These are phyloP conservation scores for Proteles cristata DNA, from an alignment of 2,113 vertebrate genomes.

Conservation along the genomic window DNA sequence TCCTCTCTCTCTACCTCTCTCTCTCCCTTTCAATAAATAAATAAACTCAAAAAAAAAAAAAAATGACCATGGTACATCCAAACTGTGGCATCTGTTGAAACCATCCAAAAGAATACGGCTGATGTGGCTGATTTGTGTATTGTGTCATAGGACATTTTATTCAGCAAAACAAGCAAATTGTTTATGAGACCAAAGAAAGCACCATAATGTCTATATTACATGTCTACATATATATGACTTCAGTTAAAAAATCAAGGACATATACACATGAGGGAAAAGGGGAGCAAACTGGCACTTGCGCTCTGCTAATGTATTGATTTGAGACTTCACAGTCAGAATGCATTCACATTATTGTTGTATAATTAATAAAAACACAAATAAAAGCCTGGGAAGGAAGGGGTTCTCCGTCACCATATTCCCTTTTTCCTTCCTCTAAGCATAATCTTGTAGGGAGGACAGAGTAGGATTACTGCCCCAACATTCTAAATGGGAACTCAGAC, in stretches of 20 bases:
- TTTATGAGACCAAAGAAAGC: neutral
- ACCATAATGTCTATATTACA: neutral
- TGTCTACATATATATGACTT: neutral
- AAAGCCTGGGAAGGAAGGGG: neutral
- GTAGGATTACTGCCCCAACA: neutral
- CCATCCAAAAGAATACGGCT: neutral
- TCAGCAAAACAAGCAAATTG: neutral
- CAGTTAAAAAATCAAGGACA: neutral
- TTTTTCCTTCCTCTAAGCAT: neutral
- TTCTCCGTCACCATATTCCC: neutral
- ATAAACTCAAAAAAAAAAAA: neutral
- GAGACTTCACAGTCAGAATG: neutral
- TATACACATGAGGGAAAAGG: neutral
- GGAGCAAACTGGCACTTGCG: neutral
- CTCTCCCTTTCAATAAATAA: too few relatives aligned
- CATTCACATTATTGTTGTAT: neutral
- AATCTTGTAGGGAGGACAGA: neutral
- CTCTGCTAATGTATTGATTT: neutral
- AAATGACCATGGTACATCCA: neutral
- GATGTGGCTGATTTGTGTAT: neutral
- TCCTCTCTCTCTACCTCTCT: too few relatives aligned
- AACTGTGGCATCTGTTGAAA: neutral
- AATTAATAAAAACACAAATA: neutral
- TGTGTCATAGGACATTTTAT: slow-evolving; percentile 11
- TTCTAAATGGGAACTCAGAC: neutral